Conservation (phyloP, 2,888 invertebrate genomes). For the Morinoia aosen region DNA sequence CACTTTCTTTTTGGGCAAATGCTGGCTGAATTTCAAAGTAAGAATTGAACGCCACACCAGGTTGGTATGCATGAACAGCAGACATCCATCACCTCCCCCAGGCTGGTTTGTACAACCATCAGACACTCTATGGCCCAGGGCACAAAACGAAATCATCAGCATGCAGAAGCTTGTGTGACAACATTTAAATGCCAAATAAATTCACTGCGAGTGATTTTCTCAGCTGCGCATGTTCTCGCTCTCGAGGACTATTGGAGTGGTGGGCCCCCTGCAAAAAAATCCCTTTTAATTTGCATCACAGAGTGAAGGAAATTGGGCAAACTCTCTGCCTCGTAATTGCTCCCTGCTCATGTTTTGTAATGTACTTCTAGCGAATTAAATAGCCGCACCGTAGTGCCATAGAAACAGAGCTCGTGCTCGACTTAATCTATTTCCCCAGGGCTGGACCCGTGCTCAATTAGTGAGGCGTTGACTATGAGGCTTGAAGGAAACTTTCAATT, state of each 20-base stretch:
- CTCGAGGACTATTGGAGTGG: neutral
- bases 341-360: constrained; percentile 12
- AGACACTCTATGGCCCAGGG: neutral
- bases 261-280: neutral
- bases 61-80: neutral
- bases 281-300: neutral
- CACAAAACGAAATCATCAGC: neutral
- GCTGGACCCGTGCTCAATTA: neutral
- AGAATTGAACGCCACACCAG: neutral
- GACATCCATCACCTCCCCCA: neutral
- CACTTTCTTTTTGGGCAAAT: too few species aligned
- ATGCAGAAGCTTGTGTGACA: neutral
- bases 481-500: neutral
- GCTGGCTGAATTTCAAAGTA: too few species aligned
- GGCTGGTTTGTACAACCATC: neutral
- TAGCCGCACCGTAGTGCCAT: neutral
- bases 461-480: neutral
- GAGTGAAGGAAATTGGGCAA: constrained; percentile 1
- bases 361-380: neutral
- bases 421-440: neutral
- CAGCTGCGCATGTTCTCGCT: neutral
- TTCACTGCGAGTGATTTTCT: neutral
- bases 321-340: constrained; percentile 8
- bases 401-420: neutral
- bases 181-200: neutral